phyloP scores from a whole-genome alignment of 2,888 invertebrate species.

The Trypoxylon attenuatum region DNA sequence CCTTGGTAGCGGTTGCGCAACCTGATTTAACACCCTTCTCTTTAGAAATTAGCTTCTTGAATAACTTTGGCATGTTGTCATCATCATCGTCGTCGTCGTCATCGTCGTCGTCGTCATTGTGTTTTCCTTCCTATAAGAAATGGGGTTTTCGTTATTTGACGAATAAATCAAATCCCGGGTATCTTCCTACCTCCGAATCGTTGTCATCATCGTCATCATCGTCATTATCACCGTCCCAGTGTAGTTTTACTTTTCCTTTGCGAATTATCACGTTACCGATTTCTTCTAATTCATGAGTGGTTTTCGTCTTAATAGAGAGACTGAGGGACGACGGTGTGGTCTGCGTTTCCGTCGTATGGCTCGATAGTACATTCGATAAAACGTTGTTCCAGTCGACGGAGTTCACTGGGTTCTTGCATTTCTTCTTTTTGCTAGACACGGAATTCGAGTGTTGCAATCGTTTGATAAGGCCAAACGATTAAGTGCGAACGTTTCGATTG shows the following conservation, averaged over 20 bases:
- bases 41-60: constrained; percentile 53
- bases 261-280: constrained; percentile 56
- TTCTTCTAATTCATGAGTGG: constrained; percentile 37
- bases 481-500: no score
- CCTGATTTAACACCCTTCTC: constrained; percentile 52
- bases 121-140: constrained; percentile 43
- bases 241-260: constrained; percentile 55
- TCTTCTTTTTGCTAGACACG: constrained; percentile 64
- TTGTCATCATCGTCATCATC: constrained; percentile 33
- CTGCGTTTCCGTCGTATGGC: constrained; percentile 48
- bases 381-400: constrained; percentile 67
- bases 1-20: constrained; percentile 60
- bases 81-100: constrained; percentile 27
- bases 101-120: constrained; percentile 35
- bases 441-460: no score
- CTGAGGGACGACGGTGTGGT: constrained; percentile 46
- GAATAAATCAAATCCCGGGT: no score
- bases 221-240: constrained; percentile 49
- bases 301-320: constrained; percentile 56
- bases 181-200: constrained; percentile 37
- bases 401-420: constrained; percentile 62
- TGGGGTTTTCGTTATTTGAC: no score
- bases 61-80: constrained; percentile 47
- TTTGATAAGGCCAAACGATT: no score
- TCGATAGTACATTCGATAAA: constrained; percentile 54